phyloP scores from a whole-genome alignment of 1,140 invertebrate genomes.

The Leptonema lineaticorne region DNA sequence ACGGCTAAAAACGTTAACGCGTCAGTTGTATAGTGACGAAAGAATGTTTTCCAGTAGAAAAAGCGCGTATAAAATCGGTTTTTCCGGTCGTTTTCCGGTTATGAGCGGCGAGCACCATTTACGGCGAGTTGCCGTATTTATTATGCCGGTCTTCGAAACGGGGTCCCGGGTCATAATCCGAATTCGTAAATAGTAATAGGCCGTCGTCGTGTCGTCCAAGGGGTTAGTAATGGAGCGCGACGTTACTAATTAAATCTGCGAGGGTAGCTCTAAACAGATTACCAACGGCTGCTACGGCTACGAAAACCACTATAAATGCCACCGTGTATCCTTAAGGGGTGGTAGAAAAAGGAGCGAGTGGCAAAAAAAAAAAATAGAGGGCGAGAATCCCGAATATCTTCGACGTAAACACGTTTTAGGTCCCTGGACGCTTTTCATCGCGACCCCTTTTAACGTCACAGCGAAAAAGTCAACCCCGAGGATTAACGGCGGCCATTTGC shows the following conservation, averaged over 20 bases:
- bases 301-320: conserved; percentile 14
- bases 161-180: conserved; percentile 21
- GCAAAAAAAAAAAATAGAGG: too few relatives aligned
- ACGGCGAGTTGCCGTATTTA: too few relatives aligned
- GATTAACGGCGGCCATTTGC: too few relatives aligned
- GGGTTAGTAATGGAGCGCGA: conserved; percentile 26
- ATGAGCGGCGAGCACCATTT: too few relatives aligned
- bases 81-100: not conserved
- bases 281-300: conserved; percentile 7
- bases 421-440: too few relatives aligned
- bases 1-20: not conserved
- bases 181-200: not conserved
- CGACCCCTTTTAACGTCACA: too few relatives aligned
- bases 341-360: too few relatives aligned
- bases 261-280: conserved; percentile 28
- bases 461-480: too few relatives aligned
- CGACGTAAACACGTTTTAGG: too few relatives aligned
- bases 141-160: not conserved
- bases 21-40: not conserved
- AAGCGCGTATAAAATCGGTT: not conserved
- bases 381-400: too few relatives aligned
- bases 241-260: conserved; percentile 27
- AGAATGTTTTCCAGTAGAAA: not conserved
- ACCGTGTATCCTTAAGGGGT: too few relatives aligned
- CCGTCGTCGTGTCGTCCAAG: not conserved